These are phyloP conservation scores for Tokudaia tokunoshimensis DNA, from an alignment of 2,797 vertebrate genomes.

Conservation along the genomic window DNA sequence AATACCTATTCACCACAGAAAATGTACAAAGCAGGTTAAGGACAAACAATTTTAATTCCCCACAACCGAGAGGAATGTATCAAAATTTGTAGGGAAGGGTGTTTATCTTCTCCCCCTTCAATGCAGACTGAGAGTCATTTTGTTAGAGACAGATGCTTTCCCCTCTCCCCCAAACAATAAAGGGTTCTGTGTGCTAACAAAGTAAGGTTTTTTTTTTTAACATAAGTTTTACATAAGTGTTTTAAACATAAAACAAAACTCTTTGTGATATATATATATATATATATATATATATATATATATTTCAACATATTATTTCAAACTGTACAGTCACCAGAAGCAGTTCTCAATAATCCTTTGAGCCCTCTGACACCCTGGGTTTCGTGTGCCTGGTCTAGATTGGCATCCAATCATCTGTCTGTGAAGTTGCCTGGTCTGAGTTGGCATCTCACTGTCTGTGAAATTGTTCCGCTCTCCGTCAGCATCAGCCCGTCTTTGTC, in stretches of 20 bases:
- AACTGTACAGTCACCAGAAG: not conserved
- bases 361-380: too few species aligned
- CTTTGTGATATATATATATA: conserved; percentile 38
- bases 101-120: not conserved
- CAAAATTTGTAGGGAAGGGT: not conserved
- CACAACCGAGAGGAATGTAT: not conserved
- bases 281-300: not conserved
- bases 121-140: not conserved
- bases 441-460: not conserved
- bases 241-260: conserved; percentile 89
- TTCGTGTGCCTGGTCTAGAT: not conserved
- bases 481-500: not conserved
- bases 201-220: conserved; percentile 12
- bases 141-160: not conserved
- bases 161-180: not conserved
- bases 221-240: too few species aligned
- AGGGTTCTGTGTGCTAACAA: not conserved
- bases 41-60: not conserved
- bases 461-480: not conserved
- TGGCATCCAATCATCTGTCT: not conserved
- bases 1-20: conserved; percentile 15
- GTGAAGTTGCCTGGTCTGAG: too few species aligned
- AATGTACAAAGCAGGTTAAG: conserved; percentile 3
- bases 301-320: not conserved
- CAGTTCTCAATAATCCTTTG: not conserved